Evolutionary conservation across 1,140 invertebrate species (phyloP).

Genomic region (Gyrodactylus bullatarudis): DNA sequence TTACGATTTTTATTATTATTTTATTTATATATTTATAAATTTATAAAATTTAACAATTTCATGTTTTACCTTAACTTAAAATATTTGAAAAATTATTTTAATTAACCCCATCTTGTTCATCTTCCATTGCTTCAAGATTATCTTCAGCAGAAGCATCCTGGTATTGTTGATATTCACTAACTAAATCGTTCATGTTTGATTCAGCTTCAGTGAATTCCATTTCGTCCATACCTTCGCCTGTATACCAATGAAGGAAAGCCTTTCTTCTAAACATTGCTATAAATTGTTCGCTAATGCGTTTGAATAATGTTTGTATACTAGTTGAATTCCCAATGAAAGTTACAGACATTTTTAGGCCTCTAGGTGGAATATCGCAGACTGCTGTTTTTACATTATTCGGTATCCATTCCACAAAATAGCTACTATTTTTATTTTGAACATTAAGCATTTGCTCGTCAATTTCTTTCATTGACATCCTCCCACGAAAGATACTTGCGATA

Average conservation of each 20-base stretch:
- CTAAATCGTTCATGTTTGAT: conserved; percentile 44
- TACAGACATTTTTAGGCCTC: conserved; percentile 32
- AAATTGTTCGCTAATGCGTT: conserved; percentile 42
- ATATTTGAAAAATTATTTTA: too few species aligned
- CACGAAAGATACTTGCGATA: conserved; percentile 18
- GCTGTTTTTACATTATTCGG: conserved; percentile 21
- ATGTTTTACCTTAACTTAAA: too few species aligned
- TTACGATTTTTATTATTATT: too few species aligned
- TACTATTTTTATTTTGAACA: conserved; percentile 35
- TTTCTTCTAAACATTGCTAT: conserved; percentile 62
- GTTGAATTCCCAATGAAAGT: conserved; percentile 34
- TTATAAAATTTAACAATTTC: too few species aligned
- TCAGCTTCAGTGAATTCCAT: conserved; percentile 35
- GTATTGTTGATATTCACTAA: conserved; percentile 68
- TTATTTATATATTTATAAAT: too few species aligned
- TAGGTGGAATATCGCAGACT: conserved; percentile 28
- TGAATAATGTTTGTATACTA: conserved; percentile 39
- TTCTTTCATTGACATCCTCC: conserved; percentile 24
- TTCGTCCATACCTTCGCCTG: conserved; percentile 27
- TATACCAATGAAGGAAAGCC: conserved; percentile 66
- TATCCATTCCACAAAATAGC: conserved; percentile 14
- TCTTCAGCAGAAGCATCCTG: conserved; percentile 46
- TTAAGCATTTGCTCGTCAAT: conserved; percentile 36
- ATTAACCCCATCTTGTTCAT: conserved; percentile 5
- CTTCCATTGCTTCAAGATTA: conserved; percentile 23